Evolutionary conservation across 2,113 vertebrate genomes (phyloP).

Genomic region (Scomber scombrus): DNA sequence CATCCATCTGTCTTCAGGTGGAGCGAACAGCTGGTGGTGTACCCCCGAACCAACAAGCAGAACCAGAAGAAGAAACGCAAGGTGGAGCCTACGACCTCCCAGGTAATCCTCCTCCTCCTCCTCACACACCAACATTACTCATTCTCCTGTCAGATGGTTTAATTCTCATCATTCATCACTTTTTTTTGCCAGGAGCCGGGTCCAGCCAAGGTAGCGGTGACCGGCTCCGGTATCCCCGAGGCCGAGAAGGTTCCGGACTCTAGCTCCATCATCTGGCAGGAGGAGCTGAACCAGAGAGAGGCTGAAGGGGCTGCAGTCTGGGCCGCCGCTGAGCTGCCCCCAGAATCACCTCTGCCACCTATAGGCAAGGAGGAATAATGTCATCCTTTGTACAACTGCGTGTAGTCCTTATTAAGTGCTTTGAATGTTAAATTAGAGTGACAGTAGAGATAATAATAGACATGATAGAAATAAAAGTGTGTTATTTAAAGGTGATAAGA

Average conservation of each 20-base stretch:
- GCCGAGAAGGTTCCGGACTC: slow-evolving; percentile 86
- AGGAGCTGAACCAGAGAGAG: slow-evolving; percentile 86
- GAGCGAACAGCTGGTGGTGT: slow-evolving; percentile 86
- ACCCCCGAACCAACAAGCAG: slow-evolving; percentile 88
- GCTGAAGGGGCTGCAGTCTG: slow-evolving; percentile 79
- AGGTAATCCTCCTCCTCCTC: slow-evolving; percentile 66
- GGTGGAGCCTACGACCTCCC: slow-evolving; percentile 86
- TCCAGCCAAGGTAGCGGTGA: slow-evolving; percentile 88
- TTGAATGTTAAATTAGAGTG: background rate
- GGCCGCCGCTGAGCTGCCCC: slow-evolving; percentile 77
- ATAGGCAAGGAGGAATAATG: slow-evolving; percentile 71
- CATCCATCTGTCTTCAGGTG: slow-evolving; percentile 72
- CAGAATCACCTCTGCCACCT: slow-evolving; percentile 71
- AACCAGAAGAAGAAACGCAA: slow-evolving; percentile 90
- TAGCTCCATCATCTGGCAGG: slow-evolving; percentile 88
- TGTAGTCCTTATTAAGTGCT: background rate
- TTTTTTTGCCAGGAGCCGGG: slow-evolving; percentile 79
- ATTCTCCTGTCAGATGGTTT: background rate
- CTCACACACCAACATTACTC: background rate
- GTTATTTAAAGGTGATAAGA: background rate
- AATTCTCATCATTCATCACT: too few species aligned
- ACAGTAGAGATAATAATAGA: too few species aligned
- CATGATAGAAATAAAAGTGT: too few species aligned
- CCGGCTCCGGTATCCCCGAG: slow-evolving; percentile 86
- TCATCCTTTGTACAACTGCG: background rate